Conservation (phyloP, 1,140 invertebrate genomes). For the Lerema accius region DNA sequence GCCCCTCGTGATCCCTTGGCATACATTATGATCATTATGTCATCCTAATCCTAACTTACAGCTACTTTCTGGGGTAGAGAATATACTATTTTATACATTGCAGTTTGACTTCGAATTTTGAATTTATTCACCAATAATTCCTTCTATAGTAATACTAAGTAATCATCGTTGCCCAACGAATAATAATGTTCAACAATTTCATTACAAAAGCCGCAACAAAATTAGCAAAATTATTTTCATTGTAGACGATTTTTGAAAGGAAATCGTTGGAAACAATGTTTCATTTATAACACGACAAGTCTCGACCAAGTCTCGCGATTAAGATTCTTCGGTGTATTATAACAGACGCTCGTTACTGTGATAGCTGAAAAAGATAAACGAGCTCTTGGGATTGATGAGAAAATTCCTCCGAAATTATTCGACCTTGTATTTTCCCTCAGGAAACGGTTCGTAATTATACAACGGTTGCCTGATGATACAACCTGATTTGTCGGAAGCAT, state of each 20-base stretch:
- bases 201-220: not conserved
- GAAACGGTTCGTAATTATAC: slow-evolving; percentile 18
- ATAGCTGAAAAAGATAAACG: slow-evolving; percentile 24
- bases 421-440: slow-evolving; percentile 15
- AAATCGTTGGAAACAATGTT: not conserved
- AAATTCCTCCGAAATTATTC: slow-evolving; percentile 23
- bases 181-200: too few relatives aligned
- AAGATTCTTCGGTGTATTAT: slow-evolving; percentile 10
- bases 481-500: not conserved
- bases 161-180: too few relatives aligned
- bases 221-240: not conserved
- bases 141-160: too few relatives aligned
- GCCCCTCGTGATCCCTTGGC: too few relatives aligned
- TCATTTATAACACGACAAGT: not conserved
- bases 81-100: too few relatives aligned
- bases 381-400: slow-evolving; percentile 24
- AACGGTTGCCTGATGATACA: slow-evolving; percentile 10
- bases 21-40: too few relatives aligned
- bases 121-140: too few relatives aligned
- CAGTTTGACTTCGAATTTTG: too few relatives aligned
- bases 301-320: not conserved
- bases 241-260: not conserved
- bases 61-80: too few relatives aligned
- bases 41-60: too few relatives aligned
- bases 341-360: slow-evolving; percentile 13